Evolutionary conservation across 2,113 vertebrate genomes (phyloP).

Genomic region (Tupaia chinensis): DNA sequence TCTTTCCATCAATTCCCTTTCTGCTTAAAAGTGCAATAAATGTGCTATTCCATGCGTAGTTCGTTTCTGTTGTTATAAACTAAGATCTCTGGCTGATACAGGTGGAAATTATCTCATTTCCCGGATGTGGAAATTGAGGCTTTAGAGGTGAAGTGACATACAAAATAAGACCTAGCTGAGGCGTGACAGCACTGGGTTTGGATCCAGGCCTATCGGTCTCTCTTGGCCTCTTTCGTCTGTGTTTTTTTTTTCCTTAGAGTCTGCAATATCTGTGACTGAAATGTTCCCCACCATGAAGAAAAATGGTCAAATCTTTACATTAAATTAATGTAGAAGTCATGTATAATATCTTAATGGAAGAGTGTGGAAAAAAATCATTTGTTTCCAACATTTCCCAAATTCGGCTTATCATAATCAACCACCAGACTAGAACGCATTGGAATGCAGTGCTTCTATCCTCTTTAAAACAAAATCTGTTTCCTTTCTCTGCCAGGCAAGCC

Average conservation of each 20-base stretch:
- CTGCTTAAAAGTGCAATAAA: not conserved
- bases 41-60: not conserved
- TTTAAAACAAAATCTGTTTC: constrained; percentile 73
- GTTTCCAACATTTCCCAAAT: constrained; percentile 51
- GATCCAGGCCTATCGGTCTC: not conserved
- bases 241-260: constrained; percentile 20
- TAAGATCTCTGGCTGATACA: not conserved
- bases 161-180: not conserved
- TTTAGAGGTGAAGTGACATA: not conserved
- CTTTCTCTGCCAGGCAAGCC: constrained; percentile 45
- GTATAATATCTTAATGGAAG: not conserved
- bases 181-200: not conserved
- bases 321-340: not conserved
- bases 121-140: not conserved
- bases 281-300: not conserved
- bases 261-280: not conserved
- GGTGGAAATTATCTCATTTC: constrained; percentile 14
- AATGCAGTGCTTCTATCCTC: constrained; percentile 28
- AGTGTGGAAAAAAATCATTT: not conserved
- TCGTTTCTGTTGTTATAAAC: not conserved
- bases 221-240: not conserved
- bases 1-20: not conserved
- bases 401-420: constrained; percentile 65
- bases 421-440: constrained; percentile 3
- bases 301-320: not conserved